Evolutionary conservation across 1,140 invertebrate species (phyloP), one percentile per base, ranked within the genome.

Genomic region (Gryon sp.): DNA sequence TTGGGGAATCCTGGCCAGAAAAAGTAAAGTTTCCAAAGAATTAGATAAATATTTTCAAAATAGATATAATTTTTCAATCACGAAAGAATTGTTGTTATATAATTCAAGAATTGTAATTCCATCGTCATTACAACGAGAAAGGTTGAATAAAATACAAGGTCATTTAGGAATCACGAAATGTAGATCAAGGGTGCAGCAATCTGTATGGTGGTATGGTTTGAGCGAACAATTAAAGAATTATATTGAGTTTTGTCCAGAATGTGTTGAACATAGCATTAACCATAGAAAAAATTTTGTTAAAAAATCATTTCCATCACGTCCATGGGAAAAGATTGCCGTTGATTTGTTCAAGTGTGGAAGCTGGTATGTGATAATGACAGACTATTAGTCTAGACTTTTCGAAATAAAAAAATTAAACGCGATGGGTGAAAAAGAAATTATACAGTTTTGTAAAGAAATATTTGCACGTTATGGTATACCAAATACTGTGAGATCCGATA

Each of bases 301-400:
- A 43, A 63, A 78, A 20, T 20, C 60, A 5, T 48, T 70, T 12
- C 66, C 73, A 2, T 26, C 14, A 2, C 12, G 62, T 22, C 46
- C 76, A 6, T 80, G 78, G 76, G 43, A 78, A 38, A 79, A 66
- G 43, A 41, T 79, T 3, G 73, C 36, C 9, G 18, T 69, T 19
- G 73, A 80, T 53, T 40, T 79, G 7, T 78, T 73, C 55, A 75
- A 76, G 55, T 36, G 6, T 8, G 43, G 76, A 7, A 46, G 19
- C 22, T 79, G 68, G 76, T 82, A 75, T 63, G 20, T 80, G 22
- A 76, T 78, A 22, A 40, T 77, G 6, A 59, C 59, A n/a, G 66
- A 82, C 59, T 80, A 80, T 68, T 82, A 74, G 38, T 80, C 78
- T 6, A 18, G 72, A 3, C 76, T 43, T 43, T 40, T 65, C 14